Evolutionary conservation across 2,113 vertebrate species (phyloP).

Genomic region (Rhagologus leucostigma): DNA sequence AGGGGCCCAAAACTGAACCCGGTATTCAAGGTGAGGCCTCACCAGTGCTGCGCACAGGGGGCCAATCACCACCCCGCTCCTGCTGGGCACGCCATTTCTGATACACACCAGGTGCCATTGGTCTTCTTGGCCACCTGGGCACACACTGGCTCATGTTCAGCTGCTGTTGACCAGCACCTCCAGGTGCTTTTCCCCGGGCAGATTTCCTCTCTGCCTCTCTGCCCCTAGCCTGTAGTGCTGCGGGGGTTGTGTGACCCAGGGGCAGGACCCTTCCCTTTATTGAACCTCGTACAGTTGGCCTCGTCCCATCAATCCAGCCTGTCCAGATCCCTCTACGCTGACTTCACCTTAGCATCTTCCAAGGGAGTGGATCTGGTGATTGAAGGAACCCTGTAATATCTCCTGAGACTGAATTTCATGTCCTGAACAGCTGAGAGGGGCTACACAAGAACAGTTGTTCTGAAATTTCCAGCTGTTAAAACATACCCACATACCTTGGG

Average conservation of each 20-base stretch:
- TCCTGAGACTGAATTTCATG: neutral
- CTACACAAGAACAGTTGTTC: neutral
- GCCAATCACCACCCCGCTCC: neutral
- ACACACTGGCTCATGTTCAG: accelerated
- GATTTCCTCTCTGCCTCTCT: neutral
- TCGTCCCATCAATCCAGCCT: neutral
- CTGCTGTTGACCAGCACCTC: neutral
- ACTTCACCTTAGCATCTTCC: neutral
- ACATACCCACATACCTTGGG: neutral
- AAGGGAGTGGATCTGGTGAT: neutral
- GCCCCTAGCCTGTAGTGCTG: neutral
- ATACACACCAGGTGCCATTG: neutral
- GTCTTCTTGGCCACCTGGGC: neutral
- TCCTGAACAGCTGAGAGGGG: neutral
- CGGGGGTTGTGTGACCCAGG: neutral
- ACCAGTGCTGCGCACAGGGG: neutral
- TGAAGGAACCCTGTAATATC: neutral
- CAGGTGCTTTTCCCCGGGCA: neutral
- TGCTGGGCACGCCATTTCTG: neutral
- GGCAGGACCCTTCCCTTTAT: neutral
- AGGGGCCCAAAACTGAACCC: neutral
- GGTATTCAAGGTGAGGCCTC: neutral
- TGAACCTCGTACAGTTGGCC: neutral
- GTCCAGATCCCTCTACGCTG: neutral
- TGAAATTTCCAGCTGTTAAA: neutral